Conservation (phyloP, 2,797 vertebrate species). For the Takifugu rubripes region DNA sequence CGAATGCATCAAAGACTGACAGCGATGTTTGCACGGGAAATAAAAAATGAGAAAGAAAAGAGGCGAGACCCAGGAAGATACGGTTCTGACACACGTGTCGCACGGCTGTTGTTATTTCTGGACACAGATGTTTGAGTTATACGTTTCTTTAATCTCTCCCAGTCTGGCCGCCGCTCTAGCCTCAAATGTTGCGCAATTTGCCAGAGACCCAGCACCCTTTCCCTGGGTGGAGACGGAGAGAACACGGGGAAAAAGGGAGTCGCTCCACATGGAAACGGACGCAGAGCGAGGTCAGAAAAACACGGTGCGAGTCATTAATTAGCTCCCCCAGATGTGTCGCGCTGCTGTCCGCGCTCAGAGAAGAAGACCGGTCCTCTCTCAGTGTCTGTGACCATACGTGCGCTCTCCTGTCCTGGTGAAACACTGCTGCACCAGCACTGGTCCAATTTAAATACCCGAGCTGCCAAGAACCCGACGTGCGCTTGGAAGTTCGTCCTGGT, state of each 20-base stretch:
- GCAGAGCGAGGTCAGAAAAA: conserved; percentile 5
- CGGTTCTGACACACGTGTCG: conserved; percentile 10
- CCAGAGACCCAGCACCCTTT: conserved; percentile 46
- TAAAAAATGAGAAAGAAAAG: conserved; percentile 35
- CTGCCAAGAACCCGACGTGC: no score
- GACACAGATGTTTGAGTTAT: conserved; percentile 25
- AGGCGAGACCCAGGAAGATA: conserved; percentile 33
- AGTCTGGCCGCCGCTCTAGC: background rate
- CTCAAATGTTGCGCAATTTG: conserved; percentile 58
- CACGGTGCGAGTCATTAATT: no score
- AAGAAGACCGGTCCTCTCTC: no score
- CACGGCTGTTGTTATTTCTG: conserved; percentile 30
- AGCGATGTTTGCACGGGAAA: conserved; percentile 15
- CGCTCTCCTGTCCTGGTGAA: no score
- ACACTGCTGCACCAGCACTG: no score
- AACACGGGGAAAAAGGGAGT: conserved; percentile 11
- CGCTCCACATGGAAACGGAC: background rate
- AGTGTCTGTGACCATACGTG: no score
- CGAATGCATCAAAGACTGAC: conserved; percentile 41
- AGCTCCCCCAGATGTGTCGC: no score
- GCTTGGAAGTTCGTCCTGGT: no score
- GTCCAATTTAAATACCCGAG: no score
- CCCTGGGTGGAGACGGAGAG: conserved; percentile 24
- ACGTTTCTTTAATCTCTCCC: conserved; percentile 33
- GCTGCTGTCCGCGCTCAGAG: no score